phyloP scores from a whole-genome alignment of 1,140 invertebrate species.

The Eupeodes corollae region DNA sequence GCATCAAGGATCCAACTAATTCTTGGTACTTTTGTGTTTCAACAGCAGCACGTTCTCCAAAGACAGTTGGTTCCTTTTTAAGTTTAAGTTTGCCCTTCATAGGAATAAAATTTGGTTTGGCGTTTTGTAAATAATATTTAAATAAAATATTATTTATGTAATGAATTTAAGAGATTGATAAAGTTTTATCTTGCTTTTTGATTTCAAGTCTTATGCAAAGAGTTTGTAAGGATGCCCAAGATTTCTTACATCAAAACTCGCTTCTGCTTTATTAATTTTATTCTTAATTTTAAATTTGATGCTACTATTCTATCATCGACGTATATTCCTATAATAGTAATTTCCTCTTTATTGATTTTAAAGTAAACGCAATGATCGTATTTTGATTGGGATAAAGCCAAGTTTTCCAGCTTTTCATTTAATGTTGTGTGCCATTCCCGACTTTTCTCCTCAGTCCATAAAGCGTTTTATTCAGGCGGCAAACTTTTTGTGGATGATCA shows the following conservation, averaged over 20 bases:
- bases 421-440: constrained; percentile 22
- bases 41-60: constrained; percentile 1
- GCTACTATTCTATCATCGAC: constrained; percentile 23
- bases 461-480: constrained; percentile 24
- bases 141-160: constrained; percentile 30
- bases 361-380: constrained; percentile 29
- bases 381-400: constrained; percentile 16
- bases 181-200: constrained; percentile 10
- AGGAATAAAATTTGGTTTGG: constrained; percentile 14
- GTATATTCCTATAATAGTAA: constrained; percentile 7
- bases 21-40: constrained; percentile 20
- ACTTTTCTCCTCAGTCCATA: constrained; percentile 36
- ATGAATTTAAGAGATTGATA: constrained; percentile 23
- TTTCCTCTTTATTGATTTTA: background rate
- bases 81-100: constrained; percentile 16
- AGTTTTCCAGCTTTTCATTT: constrained; percentile 13
- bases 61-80: constrained; percentile 1
- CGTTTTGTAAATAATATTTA: constrained; percentile 12
- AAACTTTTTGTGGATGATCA: constrained; percentile 13
- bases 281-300: constrained; percentile 5
- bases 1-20: constrained; percentile 33
- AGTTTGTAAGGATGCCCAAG: constrained; percentile 9
- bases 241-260: constrained; percentile 13
- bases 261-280: background rate
- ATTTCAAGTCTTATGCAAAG: constrained; percentile 27